phyloP scores from a whole-genome alignment of 2,113 vertebrate species.

The Oreotragus oreotragus region DNA sequence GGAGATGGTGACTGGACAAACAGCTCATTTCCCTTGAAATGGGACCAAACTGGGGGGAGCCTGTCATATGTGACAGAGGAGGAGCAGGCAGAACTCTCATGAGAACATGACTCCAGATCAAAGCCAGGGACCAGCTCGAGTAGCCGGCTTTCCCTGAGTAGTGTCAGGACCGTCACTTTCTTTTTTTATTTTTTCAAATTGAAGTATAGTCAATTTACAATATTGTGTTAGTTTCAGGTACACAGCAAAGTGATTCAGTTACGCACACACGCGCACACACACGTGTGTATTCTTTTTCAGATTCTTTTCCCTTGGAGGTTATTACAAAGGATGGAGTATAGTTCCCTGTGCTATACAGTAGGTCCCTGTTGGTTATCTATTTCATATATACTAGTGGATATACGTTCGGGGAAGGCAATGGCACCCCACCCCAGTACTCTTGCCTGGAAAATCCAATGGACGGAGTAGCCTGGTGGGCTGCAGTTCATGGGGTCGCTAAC shows the following conservation, averaged over 20 bases:
- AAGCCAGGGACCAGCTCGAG: background rate
- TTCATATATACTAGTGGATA: background rate
- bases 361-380: background rate
- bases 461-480: no score
- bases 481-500: no score
- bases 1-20: constrained; percentile 62
- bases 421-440: no score
- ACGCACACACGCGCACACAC: fast-evolving
- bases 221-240: background rate
- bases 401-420: no score
- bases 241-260: background rate
- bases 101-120: constrained; percentile 34
- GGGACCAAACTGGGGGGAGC: constrained; percentile 43
- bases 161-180: background rate
- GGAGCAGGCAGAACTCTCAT: background rate
- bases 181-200: background rate
- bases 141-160: background rate
- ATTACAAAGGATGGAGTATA: background rate
- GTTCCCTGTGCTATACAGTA: background rate
- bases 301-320: background rate
- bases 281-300: background rate
- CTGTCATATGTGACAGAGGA: constrained; percentile 31
- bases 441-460: no score
- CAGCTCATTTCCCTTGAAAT: constrained; percentile 69
- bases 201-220: background rate